Conservation (phyloP, 2,888 invertebrate species). For the Latrodectus hesperus region DNA sequence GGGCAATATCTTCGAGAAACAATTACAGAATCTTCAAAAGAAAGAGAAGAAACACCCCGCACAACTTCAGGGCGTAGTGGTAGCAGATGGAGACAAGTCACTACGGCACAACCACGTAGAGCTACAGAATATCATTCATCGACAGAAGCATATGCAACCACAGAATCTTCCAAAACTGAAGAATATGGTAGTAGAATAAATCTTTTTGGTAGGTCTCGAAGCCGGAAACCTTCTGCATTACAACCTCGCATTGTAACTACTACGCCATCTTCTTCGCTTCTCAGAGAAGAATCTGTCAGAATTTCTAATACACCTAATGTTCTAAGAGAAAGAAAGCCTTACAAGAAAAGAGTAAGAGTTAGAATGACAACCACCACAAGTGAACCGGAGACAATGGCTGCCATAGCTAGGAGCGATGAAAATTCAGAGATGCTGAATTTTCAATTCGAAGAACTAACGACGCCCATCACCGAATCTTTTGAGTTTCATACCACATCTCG, state of each 20-base stretch:
- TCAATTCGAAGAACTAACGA: slow-evolving; percentile 7
- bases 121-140: neutral
- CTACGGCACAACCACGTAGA: slow-evolving; percentile 5
- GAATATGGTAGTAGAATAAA: slow-evolving; percentile 64
- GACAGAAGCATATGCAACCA: neutral
- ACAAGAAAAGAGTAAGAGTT: slow-evolving; percentile 16
- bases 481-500: neutral
- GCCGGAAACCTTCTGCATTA: slow-evolving; percentile 22
- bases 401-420: slow-evolving; percentile 49
- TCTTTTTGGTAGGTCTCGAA: slow-evolving; percentile 44
- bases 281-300: slow-evolving; percentile 27
- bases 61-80: slow-evolving; percentile 20
- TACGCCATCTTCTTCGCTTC: neutral
- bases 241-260: slow-evolving; percentile 18
- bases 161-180: slow-evolving; percentile 21
- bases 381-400: slow-evolving; percentile 14
- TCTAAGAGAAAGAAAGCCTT: slow-evolving; percentile 26
- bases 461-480: neutral
- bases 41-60: slow-evolving; percentile 18
- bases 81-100: slow-evolving; percentile 28
- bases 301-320: slow-evolving; percentile 11
- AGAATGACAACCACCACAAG: slow-evolving; percentile 31
- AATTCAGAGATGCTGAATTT: slow-evolving; percentile 27
- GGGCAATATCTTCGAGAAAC: slow-evolving; percentile 14
- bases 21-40: slow-evolving; percentile 20